These are phyloP conservation scores for Oreochromis grahami DNA, from an alignment of 2,797 vertebrate species.

Conservation along the genomic window DNA sequence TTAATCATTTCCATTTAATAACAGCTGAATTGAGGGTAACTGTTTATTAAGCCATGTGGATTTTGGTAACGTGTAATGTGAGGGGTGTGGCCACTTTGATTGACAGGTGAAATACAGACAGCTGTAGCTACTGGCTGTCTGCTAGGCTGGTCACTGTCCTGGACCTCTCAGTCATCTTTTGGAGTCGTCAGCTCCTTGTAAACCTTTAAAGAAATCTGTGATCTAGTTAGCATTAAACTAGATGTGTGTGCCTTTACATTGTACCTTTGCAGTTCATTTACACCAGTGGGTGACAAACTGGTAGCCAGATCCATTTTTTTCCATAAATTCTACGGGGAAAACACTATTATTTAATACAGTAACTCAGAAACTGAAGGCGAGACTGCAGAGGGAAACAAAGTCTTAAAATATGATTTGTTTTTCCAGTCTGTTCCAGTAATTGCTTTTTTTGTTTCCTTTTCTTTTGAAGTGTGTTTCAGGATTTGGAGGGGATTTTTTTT, in stretches of 20 bases:
- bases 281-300: not conserved
- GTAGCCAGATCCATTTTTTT: not conserved
- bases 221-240: not conserved
- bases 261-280: not conserved
- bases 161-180: not conserved
- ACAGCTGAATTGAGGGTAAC: not conserved
- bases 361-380: not conserved
- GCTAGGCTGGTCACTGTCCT: not conserved
- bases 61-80: not conserved
- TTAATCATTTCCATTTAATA: not conserved
- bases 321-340: too few species aligned
- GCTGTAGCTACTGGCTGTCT: not conserved
- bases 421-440: not conserved
- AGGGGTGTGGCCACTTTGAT: not conserved
- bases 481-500: not conserved
- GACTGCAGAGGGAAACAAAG: not conserved
- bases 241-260: not conserved
- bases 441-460: not conserved
- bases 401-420: not conserved
- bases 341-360: not conserved
- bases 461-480: not conserved
- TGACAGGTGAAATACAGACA: not conserved
- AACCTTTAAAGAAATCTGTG: not conserved
- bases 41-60: not conserved
- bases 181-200: not conserved